Evolutionary conservation across 2,888 invertebrate species (phyloP).

Genomic region (Dasysyrphus albostriatus): DNA sequence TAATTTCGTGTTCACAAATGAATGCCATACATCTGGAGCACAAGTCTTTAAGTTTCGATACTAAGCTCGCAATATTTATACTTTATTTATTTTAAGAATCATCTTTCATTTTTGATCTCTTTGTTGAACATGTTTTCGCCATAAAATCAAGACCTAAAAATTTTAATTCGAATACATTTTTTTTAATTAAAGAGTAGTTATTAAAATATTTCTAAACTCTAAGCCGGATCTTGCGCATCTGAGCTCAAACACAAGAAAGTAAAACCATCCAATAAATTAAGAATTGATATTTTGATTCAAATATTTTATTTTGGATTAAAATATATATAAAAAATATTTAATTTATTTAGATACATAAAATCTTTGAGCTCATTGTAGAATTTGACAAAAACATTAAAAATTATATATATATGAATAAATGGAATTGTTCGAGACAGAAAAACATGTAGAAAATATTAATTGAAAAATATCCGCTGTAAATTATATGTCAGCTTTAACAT

Average conservation of each 20-base stretch:
- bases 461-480: slow-evolving; percentile 61
- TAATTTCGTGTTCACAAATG: slow-evolving; percentile 37
- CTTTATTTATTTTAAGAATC: slow-evolving; percentile 55
- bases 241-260: slow-evolving; percentile 28
- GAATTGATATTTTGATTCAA: slow-evolving; percentile 46
- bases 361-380: slow-evolving; percentile 66
- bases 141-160: slow-evolving; percentile 25
- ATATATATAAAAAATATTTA: slow-evolving; percentile 2
- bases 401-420: slow-evolving; percentile 42
- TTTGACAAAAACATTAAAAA: slow-evolving; percentile 13
- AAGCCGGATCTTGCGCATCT: slow-evolving; percentile 46
- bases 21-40: slow-evolving; percentile 40
- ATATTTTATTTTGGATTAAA: slow-evolving; percentile 43
- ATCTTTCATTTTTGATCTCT: slow-evolving; percentile 72
- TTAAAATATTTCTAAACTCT: slow-evolving; percentile 29
- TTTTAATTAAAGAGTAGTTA: slow-evolving; percentile 21
- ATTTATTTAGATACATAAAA: slow-evolving; percentile 44
- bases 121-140: slow-evolving; percentile 42
- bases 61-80: slow-evolving; percentile 46
- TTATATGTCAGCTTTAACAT: slow-evolving; percentile 65
- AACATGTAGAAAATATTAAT: slow-evolving; percentile 9
- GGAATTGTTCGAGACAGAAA: slow-evolving; percentile 35
- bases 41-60: slow-evolving; percentile 47
- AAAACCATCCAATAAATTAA: slow-evolving; percentile 68
- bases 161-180: slow-evolving; percentile 23